These are phyloP conservation scores for Barbus barbus DNA, from an alignment of 2,113 vertebrate genomes.

Conservation along the genomic window DNA sequence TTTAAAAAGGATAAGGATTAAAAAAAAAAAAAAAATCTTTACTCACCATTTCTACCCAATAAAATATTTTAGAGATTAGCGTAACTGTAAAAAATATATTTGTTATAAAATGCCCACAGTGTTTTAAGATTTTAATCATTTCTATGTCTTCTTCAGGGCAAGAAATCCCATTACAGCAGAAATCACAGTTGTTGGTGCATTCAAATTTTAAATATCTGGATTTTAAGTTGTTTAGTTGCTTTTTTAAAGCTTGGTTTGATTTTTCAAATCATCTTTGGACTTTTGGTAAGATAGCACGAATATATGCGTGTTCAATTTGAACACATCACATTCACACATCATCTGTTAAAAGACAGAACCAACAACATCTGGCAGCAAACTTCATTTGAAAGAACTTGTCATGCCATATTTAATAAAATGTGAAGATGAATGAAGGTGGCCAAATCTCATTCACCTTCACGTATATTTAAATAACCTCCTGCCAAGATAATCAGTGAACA, in stretches of 20 bases:
- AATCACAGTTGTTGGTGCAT: too few species aligned
- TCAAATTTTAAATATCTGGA: background rate
- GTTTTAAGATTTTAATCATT: too few species aligned
- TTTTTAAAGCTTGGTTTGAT: background rate
- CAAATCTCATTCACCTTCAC: background rate
- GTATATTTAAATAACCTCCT: too few species aligned
- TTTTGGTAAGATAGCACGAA: too few species aligned
- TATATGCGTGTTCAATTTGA: too few species aligned
- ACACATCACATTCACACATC: background rate
- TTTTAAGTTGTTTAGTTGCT: background rate
- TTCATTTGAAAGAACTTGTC: background rate
- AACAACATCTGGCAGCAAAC: background rate
- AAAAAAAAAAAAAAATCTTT: too few species aligned
- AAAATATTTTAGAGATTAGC: background rate
- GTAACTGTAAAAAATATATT: background rate
- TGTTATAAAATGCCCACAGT: too few species aligned
- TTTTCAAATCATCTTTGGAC: background rate
- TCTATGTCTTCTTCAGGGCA: too few species aligned
- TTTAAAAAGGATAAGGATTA: background rate
- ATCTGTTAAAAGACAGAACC: background rate
- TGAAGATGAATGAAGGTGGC: background rate
- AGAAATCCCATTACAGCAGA: too few species aligned
- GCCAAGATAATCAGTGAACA: background rate
- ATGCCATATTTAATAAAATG: background rate
- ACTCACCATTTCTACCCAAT: background rate